Percentiles rank a stretch among this genome's conserved stretches.
These are phyloP conservation scores for Anthonomus grandis DNA, from an alignment of 1,140 invertebrate species.

Conservation along the genomic window DNA sequence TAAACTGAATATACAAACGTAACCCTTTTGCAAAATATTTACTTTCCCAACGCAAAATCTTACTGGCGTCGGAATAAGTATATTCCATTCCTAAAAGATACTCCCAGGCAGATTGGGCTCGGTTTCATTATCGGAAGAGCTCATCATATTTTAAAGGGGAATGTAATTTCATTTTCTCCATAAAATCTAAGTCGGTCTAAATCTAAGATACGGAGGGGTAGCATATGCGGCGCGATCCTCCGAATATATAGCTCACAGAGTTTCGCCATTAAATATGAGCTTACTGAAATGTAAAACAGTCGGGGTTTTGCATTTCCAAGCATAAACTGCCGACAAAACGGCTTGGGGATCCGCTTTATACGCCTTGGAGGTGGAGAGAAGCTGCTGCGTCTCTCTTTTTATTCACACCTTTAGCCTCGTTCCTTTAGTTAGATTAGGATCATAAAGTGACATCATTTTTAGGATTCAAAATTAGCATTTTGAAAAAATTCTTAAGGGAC, in stretches of 20 bases:
- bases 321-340: slow-evolving; percentile 51
- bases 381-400: slow-evolving; percentile 28
- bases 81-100: no score
- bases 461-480: no score
- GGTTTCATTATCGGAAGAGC: slow-evolving; percentile 50
- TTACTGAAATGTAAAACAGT: slow-evolving; percentile 52
- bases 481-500: no score
- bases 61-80: no score
- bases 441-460: no score
- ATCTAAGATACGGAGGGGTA: slow-evolving; percentile 43
- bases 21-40: no score
- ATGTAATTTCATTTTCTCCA: slow-evolving; percentile 52
- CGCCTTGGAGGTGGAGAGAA: slow-evolving; percentile 34
- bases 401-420: slow-evolving; percentile 36
- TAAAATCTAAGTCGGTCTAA: slow-evolving; percentile 50
- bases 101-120: no score
- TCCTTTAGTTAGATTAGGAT: slow-evolving; percentile 21
- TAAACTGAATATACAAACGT: no score
- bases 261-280: slow-evolving; percentile 50
- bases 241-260: slow-evolving; percentile 48
- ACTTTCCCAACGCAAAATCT: no score
- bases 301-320: slow-evolving; percentile 49
- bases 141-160: slow-evolving; percentile 51
- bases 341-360: slow-evolving; percentile 48
- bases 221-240: slow-evolving; percentile 45